These are phyloP conservation scores for Acanthochromis polyacanthus DNA, from an alignment of 2,113 vertebrate species.

Conservation along the genomic window DNA sequence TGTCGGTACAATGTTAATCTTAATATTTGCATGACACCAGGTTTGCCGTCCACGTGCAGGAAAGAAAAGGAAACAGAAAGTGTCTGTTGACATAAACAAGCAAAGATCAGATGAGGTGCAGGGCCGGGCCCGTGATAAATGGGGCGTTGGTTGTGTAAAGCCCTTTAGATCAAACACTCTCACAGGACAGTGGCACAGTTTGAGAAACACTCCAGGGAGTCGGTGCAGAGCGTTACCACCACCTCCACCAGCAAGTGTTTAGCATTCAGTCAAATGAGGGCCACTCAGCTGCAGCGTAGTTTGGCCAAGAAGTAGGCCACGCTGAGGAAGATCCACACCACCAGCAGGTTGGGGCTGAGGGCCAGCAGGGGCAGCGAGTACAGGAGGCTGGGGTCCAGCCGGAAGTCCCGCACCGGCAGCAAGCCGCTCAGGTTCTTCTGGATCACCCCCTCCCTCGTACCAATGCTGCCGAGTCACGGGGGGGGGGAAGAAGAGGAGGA, in stretches of 20 bases:
- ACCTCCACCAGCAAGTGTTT: background rate
- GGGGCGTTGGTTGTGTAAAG: background rate
- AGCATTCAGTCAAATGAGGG: background rate
- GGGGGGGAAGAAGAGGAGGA: background rate
- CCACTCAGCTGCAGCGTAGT: slow-evolving; percentile 94
- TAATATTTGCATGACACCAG: background rate
- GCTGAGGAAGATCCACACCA: slow-evolving; percentile 98
- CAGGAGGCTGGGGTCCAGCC: slow-evolving; percentile 96
- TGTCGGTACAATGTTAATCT: background rate
- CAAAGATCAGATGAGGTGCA: background rate
- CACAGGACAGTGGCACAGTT: slow-evolving; percentile 57
- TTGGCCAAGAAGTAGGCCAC: slow-evolving; percentile 95
- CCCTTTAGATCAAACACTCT: slow-evolving; percentile 50
- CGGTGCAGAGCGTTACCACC: background rate
- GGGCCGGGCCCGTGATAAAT: background rate
- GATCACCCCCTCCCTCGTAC: slow-evolving; percentile 98
- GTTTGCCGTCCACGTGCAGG: background rate
- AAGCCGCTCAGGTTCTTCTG: slow-evolving; percentile 99
- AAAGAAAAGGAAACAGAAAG: background rate
- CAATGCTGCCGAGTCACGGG: slow-evolving; percentile 91
- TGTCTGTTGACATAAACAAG: slow-evolving; percentile 1
- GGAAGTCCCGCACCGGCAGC: slow-evolving; percentile 96
- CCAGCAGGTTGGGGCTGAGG: slow-evolving; percentile 97
- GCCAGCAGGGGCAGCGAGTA: slow-evolving; percentile 98
- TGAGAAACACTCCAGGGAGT: slow-evolving; percentile 25